phyloP scores from a whole-genome alignment of 2,113 vertebrate genomes.

The Mohoua ochrocephala region DNA sequence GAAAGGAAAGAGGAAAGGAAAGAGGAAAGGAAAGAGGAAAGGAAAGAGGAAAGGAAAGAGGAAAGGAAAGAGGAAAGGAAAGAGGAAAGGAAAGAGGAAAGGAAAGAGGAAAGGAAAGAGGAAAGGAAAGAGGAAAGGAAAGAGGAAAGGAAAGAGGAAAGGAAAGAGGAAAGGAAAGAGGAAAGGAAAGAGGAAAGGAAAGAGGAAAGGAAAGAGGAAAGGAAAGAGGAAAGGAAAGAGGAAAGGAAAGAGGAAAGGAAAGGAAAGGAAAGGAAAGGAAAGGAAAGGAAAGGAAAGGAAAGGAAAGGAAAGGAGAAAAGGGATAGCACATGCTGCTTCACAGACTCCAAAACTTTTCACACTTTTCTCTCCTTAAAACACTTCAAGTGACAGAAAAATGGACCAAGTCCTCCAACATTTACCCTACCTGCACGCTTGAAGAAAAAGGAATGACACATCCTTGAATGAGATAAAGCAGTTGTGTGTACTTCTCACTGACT shows the following conservation, averaged over 20 bases:
- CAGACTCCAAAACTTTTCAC: background rate
- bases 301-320: background rate
- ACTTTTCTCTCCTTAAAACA: background rate
- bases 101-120: background rate
- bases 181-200: background rate
- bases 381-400: background rate
- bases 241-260: too few species aligned
- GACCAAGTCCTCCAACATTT: background rate
- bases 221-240: background rate
- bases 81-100: background rate
- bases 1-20: background rate
- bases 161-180: background rate
- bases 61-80: background rate
- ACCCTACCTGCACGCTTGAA: background rate
- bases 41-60: background rate
- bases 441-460: background rate
- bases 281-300: background rate
- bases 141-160: background rate
- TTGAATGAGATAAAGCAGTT: background rate
- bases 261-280: background rate
- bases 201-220: background rate
- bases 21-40: background rate
- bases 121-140: background rate
- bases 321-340: background rate
- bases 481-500: background rate